phyloP scores from a whole-genome alignment of 2,888 invertebrate genomes.

The Tridacna gigas region DNA sequence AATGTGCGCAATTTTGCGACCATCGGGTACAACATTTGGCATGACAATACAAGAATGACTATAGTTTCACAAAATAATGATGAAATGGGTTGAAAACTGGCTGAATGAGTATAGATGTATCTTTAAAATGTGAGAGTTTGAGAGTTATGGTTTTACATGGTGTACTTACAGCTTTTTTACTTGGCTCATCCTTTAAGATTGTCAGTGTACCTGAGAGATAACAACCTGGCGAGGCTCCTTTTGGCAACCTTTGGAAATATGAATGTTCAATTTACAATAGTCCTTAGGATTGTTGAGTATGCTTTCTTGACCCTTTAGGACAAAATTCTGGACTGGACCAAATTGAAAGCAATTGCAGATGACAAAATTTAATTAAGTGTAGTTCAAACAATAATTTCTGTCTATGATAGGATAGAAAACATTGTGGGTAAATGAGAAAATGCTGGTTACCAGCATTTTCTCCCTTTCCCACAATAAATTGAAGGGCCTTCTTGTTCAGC shows the following conservation, averaged over 20 bases:
- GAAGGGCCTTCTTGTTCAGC: no score
- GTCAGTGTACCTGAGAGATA: slow-evolving; percentile 92
- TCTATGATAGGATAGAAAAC: no score
- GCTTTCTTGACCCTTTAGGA: not conserved
- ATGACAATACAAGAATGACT: no score
- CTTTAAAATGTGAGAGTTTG: not conserved
- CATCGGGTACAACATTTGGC: no score
- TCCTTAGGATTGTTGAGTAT: slow-evolving; percentile 66
- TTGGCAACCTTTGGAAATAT: slow-evolving; percentile 82
- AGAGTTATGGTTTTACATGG: not conserved
- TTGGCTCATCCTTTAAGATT: slow-evolving; percentile 93
- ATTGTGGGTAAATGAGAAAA: no score
- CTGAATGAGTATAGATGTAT: not conserved
- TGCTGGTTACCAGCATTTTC: no score
- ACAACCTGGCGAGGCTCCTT: slow-evolving; percentile 87
- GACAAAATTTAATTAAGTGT: not conserved
- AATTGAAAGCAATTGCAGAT: not conserved
- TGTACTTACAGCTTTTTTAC: slow-evolving; percentile 89
- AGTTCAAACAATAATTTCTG: no score
- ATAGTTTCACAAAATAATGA: no score
- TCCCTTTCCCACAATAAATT: no score
- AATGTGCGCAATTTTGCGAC: no score
- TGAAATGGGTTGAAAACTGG: no score
- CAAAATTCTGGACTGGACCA: not conserved
- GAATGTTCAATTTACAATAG: slow-evolving; percentile 49